Base-by-base conservation (phyloP, 2,113 vertebrate genomes). In the Psilopsiagon aurifrons region DNA sequence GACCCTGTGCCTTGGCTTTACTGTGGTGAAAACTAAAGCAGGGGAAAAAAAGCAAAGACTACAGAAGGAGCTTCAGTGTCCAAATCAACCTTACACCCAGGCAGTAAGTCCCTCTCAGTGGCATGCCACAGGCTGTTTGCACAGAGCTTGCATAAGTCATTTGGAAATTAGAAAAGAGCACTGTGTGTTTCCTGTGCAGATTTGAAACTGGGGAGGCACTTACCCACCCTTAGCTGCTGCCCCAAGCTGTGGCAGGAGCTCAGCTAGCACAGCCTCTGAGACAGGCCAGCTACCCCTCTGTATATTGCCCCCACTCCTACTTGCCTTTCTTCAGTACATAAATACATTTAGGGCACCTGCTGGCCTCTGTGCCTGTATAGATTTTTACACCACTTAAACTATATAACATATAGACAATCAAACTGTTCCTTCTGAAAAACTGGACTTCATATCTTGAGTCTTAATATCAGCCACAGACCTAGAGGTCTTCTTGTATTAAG, bases 31-130 rank as follows among this genome's bases (percentile, higher is more conserved):
- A 93, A 63, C 14, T 68, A 69, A 88, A 77, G 43, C 43, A 31
- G 27, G 14, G 57, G 18, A n/a, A 60, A 87, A 85, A 94, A 88
- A 67, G 6, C 13, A 49, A 77, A 94, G 63, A 83, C 49, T 96
- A 79, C 54, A 94, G 95, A 97, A 97, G 83, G 49, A 91, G 20
- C 52, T 87, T 83, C 3, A 0, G 75, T 44, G 91, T 88, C 96
- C 96, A 94, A 95, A 95, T 88, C 93, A 78, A 69, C 41, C 91
- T 96, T 76, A 91, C 94, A 76, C 94, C 44, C 0, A 19, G 68
- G 83, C 94, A 98, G 97, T 97, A 98, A 97, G 97, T 86, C 49
- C 51, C 79, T 85, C 73, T 81, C 91, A 13, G 95, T 33, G 86
- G 78, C 90, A 49, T 22, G 86, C 95, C 85, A 0, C 97, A 97